phyloP scores from a whole-genome alignment of 2,113 vertebrate genomes.

The Galeopterus variegatus region DNA sequence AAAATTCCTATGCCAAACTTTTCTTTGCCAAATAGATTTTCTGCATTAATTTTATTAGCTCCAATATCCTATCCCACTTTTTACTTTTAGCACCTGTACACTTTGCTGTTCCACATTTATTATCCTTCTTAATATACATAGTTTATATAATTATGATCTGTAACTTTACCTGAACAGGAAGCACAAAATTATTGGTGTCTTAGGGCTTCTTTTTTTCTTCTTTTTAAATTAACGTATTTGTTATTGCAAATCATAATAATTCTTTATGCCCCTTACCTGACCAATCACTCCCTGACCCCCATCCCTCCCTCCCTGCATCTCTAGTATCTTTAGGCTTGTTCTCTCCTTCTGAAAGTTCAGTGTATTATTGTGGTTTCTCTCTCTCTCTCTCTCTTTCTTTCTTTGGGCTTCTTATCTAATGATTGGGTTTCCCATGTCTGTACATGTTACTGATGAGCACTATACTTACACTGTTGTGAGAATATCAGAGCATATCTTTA shows the following conservation, averaged over 20 bases:
- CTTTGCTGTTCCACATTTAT: not conserved
- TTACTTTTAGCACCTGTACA: not conserved
- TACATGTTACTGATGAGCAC: not conserved
- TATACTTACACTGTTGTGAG: not conserved
- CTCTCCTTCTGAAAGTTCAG: too few relatives aligned
- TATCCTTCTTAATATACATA: not conserved
- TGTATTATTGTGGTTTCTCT: too few relatives aligned
- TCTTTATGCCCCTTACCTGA: too few relatives aligned
- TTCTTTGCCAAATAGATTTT: not conserved
- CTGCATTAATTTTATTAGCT: slow-evolving; percentile 24
- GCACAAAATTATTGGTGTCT: not conserved
- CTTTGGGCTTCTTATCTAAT: not conserved
- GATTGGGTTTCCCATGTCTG: not conserved
- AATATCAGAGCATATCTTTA: not conserved
- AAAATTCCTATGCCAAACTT: not conserved
- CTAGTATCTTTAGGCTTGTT: too few relatives aligned
- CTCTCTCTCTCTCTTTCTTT: not conserved
- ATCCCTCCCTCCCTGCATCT: too few relatives aligned
- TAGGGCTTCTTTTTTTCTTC: not conserved
- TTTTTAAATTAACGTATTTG: too few relatives aligned
- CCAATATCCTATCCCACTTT: not conserved
- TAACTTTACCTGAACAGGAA: not conserved
- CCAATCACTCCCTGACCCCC: too few relatives aligned
- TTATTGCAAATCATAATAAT: too few relatives aligned
- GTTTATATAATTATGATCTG: not conserved